Evolutionary conservation across 2,888 invertebrate species (phyloP), one percentile per base, ranked within the genome.

Genomic region (Drosophila neonasuta): DNA sequence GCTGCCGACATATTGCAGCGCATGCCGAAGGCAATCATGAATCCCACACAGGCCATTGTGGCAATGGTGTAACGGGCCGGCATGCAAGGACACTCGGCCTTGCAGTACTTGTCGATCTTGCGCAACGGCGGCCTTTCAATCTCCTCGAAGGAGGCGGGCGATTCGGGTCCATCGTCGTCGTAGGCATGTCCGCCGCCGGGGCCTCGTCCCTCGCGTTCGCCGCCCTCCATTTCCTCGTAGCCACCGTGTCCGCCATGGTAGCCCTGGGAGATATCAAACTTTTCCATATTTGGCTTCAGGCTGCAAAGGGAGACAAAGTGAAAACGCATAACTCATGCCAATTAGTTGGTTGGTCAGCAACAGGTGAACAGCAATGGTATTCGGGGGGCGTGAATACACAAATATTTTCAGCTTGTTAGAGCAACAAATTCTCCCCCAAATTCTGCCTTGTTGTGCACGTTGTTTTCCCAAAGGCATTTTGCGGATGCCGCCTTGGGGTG

Each of bases 1-100:
- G n/a, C n/a, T n/a, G n/a, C n/a, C n/a, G n/a, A n/a, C n/a, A 99
- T 97, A 92, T 99, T 99, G 91, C 98, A 99, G 63, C 99, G 94
- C 95, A 99, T 99, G 15, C 99, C 99, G 89, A 98, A 97, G 91
- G 97, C 97, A 89, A 97, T 97, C 91, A 97, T 94, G 91, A 97
- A 97, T 60, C 97, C 97, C 88, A 96, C 90, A 89, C 97, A 97
- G 15, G 97, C 96, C 88, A 97, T 93, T 70, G 96, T 91, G 58
- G 97, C 96, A 71, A 97, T 95, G 11, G 97, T 97, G 91, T 95
- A 97, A 76, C 97, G 94, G 88, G 97, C 96, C 56, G 90, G 89
- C 83, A 97, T 92, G 89, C 97, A 97, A 0, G 97, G 97, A 88
- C 95, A 95, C 91, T 97, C 96, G 32, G 97, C 96, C 86, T 93